Conservation (phyloP, 2,113 vertebrate species). For the Dascyllus trimaculatus region DNA sequence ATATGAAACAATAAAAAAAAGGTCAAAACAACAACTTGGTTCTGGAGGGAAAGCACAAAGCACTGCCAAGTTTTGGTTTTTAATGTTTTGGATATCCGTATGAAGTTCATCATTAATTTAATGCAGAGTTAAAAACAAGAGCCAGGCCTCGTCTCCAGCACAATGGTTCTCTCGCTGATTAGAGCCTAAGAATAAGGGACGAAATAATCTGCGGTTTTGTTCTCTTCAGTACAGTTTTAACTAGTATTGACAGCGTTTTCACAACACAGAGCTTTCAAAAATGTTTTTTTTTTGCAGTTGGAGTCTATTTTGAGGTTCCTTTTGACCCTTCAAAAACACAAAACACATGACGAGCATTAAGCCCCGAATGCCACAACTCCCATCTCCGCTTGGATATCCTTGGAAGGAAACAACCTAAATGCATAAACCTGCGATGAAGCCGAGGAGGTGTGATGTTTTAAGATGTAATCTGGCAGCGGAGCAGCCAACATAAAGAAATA, state of each 20-base stretch:
- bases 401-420: constrained; percentile 7
- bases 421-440: background rate
- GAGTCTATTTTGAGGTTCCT: constrained; percentile 7
- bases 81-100: constrained; percentile 12
- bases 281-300: background rate
- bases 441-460: constrained; percentile 28
- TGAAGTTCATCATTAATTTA: constrained; percentile 34
- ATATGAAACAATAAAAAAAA: constrained; percentile 19
- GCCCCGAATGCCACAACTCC: background rate
- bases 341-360: constrained; percentile 39
- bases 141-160: background rate
- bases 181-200: background rate
- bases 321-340: background rate
- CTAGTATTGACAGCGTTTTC: constrained; percentile 11
- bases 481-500: constrained; percentile 21
- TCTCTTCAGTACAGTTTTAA: constrained; percentile 3
- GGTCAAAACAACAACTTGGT: constrained; percentile 28
- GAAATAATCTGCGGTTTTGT: constrained; percentile 11
- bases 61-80: background rate
- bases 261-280: constrained; percentile 15
- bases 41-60: constrained; percentile 6
- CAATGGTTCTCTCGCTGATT: constrained; percentile 14
- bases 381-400: background rate
- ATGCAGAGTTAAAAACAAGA: constrained; percentile 15
- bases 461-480: constrained; percentile 21